Conservation (phyloP, 2,113 vertebrate genomes). For the Pluvianellus socialis region DNA sequence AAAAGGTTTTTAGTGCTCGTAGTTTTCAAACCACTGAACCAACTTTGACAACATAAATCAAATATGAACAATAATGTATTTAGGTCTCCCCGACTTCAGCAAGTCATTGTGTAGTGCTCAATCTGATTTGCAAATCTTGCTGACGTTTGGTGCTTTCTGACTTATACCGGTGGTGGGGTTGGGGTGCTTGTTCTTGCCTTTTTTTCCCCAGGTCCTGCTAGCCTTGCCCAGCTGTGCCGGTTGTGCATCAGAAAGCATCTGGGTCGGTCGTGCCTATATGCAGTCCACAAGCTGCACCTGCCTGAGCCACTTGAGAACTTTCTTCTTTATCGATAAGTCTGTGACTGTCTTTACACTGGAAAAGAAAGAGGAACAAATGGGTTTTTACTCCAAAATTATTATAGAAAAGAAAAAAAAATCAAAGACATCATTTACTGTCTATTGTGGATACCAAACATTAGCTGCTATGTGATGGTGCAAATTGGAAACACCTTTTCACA, state of each 20-base stretch:
- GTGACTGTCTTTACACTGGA: background rate
- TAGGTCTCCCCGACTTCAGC: background rate
- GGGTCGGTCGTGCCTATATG: slow-evolving; percentile 78
- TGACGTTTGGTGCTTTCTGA: background rate
- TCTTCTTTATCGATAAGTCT: slow-evolving; percentile 81
- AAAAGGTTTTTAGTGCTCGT: background rate
- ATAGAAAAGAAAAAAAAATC: background rate
- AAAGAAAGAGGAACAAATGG: background rate
- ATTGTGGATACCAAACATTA: background rate
- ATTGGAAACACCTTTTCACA: background rate
- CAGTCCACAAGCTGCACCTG: slow-evolving; percentile 76
- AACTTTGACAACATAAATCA: background rate
- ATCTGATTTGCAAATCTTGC: background rate
- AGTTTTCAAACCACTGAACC: background rate
- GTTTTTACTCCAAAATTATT: background rate
- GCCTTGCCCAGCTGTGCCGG: slow-evolving; percentile 85
- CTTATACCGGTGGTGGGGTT: background rate
- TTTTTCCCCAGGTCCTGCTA: slow-evolving; percentile 75
- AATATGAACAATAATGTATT: background rate
- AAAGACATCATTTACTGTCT: background rate
- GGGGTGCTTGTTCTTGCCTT: background rate
- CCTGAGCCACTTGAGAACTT: slow-evolving; percentile 84
- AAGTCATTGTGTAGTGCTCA: background rate
- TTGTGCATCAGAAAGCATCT: slow-evolving; percentile 81
- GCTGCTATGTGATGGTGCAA: background rate